phyloP scores from a whole-genome alignment of 2,797 vertebrate species.

The Onychomys leucogaster region DNA sequence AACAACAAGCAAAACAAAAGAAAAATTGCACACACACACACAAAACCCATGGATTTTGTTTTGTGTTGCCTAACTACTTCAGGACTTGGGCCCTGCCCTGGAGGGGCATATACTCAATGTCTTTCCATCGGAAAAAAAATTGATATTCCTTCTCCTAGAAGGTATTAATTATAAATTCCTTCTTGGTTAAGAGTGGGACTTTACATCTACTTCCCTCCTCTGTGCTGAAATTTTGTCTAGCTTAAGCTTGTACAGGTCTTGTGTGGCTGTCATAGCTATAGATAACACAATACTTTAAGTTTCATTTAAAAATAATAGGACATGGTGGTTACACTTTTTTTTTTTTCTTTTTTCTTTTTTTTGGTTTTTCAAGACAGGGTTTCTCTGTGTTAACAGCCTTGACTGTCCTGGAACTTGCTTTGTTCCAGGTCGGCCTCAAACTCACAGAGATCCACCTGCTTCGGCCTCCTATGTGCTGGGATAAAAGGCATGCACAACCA shows the following conservation, averaged over 20 bases:
- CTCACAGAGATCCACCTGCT: not conserved
- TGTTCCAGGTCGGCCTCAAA: not conserved
- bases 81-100: not conserved
- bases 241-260: not conserved
- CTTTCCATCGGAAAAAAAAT: not conserved
- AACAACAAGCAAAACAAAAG: not conserved
- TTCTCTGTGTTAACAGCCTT: not conserved
- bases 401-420: not conserved
- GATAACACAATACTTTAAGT: not conserved
- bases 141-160: not conserved
- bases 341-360: not conserved
- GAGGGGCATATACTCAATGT: not conserved
- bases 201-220: not conserved
- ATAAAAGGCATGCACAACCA: not conserved
- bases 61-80: not conserved
- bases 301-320: not conserved
- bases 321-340: not conserved
- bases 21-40: not conserved
- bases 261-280: not conserved
- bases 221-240: not conserved
- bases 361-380: not conserved
- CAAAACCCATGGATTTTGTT: not conserved
- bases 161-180: not conserved
- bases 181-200: not conserved
- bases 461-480: not conserved